Conservation (phyloP, 2,113 vertebrate species). For the Tympanuchus pallidicinctus region DNA sequence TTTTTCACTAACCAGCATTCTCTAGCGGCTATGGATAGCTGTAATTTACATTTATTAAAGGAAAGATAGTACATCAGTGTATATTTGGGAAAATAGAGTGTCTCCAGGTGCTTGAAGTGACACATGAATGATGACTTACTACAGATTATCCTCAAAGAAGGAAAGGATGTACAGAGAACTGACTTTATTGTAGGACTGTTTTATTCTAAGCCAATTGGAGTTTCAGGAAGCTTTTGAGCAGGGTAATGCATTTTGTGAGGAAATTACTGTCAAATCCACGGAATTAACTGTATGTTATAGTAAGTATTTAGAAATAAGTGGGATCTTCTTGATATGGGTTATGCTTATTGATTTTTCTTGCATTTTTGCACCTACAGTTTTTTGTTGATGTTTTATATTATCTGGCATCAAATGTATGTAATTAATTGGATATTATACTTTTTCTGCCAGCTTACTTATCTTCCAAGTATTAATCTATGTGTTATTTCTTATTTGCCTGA, state of each 20-base stretch:
- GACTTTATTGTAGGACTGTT: background rate
- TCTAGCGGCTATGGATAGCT: background rate
- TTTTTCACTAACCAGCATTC: background rate
- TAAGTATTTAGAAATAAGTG: background rate
- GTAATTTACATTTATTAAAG: background rate
- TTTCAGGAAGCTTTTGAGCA: background rate
- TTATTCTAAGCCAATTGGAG: background rate
- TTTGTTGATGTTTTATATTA: background rate
- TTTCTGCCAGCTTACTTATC: background rate
- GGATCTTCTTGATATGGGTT: background rate
- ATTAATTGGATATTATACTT: background rate
- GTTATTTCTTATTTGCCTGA: background rate
- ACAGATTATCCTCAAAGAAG: background rate
- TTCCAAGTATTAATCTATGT: background rate
- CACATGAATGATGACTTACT: background rate
- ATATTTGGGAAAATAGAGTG: rapidly evolving
- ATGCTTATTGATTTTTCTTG: background rate
- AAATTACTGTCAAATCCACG: background rate
- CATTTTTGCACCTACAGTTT: background rate
- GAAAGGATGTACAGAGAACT: background rate
- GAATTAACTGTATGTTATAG: background rate
- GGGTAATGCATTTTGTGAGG: background rate
- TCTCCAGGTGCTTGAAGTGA: background rate
- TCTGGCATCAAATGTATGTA: background rate
- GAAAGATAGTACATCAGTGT: background rate